Percentiles rank a stretch among this genome's conserved stretches.
phyloP scores from a whole-genome alignment of 2,113 vertebrate species.

The human (Homo sapiens) region DNA sequence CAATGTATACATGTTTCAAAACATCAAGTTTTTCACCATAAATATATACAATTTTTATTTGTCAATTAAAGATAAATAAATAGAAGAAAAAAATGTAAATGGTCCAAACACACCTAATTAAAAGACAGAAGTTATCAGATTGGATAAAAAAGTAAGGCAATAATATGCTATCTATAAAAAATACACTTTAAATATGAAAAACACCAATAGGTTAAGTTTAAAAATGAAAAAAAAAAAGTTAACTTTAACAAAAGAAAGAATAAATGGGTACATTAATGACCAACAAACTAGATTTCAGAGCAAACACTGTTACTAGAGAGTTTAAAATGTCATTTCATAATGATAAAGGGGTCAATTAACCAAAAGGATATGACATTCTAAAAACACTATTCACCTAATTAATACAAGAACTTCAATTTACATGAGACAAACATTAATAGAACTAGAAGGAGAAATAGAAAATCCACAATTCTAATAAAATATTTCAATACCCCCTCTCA shows the following conservation, averaged over 20 bases:
- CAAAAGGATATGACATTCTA: neutral
- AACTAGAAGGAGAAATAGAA: neutral
- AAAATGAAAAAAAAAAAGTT: neutral
- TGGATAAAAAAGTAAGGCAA: neutral
- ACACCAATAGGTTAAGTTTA: neutral
- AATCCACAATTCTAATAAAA: constrained; percentile 25
- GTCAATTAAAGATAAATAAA: neutral
- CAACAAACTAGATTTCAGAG: constrained; percentile 33
- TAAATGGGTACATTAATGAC: neutral
- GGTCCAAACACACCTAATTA: neutral
- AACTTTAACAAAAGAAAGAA: neutral
- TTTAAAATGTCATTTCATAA: neutral
- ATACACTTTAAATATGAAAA: neutral
- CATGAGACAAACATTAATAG: neutral
- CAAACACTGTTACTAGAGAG: neutral
- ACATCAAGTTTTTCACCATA: neutral
- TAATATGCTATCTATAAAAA: neutral
- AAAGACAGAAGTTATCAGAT: neutral
- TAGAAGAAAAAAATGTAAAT: neutral
- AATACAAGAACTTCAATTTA: constrained; percentile 10
- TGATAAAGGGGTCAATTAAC: neutral
- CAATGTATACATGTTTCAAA: neutral
- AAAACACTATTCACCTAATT: neutral
- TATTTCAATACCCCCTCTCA: neutral
- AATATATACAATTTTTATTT: neutral